Base-by-base conservation (phyloP, 2,888 invertebrate species). In the Agrotis ipsilon region DNA sequence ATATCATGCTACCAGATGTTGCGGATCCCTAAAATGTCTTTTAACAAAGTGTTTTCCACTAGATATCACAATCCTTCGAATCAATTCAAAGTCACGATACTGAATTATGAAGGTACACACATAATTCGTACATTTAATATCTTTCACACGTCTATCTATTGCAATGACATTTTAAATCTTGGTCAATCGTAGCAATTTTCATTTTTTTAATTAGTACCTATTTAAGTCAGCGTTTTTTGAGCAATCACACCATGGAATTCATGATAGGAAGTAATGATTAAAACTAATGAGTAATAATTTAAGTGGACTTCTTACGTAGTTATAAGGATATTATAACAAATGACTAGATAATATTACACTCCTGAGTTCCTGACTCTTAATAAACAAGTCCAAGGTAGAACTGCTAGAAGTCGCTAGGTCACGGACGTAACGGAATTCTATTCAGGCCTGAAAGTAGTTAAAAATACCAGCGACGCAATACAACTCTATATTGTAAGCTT, bases 81-180 rank as follows among this genome's bases (percentile, higher is more conserved):
- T 54, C 46, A 71, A 72, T 75, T 78, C 75, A 75, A 78, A 72
- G 74, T 80, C 81, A 72, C 60, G 59, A 45, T 75, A 72, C 49
- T 67, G 72, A 66, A 78, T 68, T 79, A 77, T 74, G 66, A 68
- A 73, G 57, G 75, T 70, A 60, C 59, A 71, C 66, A 72, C 70
- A 68, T 69, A 78, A 78, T 77, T 83, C 72, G 70, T 72, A 57
- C 72, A 69, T 62, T 59, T 68, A 57, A 18, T 72, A 73, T 55
- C 78, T 76, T 67, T 75, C 78, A 78, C 80, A 73, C 78, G 19
- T 69, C 68, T 69, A 70, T 67, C 60, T 79, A 81, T 79, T 80
- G 76, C 82, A 82, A 78, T 84, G 85, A 86, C 85, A 78, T 78
- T 74, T 84, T 75, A 84, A 85, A 82, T 82, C 86, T 88, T 88